Base-by-base conservation (phyloP, 2,888 invertebrate genomes). In the Dasysyrphus albostriatus region DNA sequence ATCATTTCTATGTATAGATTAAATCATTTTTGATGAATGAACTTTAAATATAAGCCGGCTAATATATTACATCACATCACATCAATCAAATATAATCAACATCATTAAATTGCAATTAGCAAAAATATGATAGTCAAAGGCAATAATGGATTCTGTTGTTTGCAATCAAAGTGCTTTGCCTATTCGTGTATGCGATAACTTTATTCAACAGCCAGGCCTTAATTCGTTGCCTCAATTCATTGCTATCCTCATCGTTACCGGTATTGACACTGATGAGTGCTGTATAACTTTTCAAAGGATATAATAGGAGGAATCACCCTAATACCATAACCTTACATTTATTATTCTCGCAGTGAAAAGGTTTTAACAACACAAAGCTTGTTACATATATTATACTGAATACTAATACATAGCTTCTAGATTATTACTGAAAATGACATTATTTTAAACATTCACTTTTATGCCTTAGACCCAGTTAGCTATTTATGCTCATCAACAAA, bases 41-140 rank as follows among this genome's bases (percentile, higher is more conserved):
- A n/a, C 16, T 24, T 7, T 3, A 24, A 10, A 16, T 16, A 29
- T 16, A 29, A n/a, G n/a, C 16, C 42, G 8, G 4, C 3, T 8
- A n/a, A n/a, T n/a, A 3, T 7, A 44, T 24, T n/a, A n/a, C 44
- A 42, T 14, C 14, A 49, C 24, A 37, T 19, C n/a, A 63, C 39
- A 24, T 54, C 37, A 58, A 54, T 63, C 75, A n/a, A 58, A 58
- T 32, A 47, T 49, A 34, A 39, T 37, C n/a, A 67, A 42, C 67
- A 24, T 51, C 65, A 59, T 49, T 44, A 75, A 54, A 76, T 81
- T 69, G 44, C 81, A 76, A 65, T 69, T 47, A 37, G 44, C 12
- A 24, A 34, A 77, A 63, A 39, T 32, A 49, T 63, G 47, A 49
- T n/a, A 47, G 34, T 19, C 54, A 72, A 54, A 32, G n/a, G 47